Percentiles rank a stretch among this genome's conserved stretches.
Conservation (phyloP, 2,888 invertebrate species). For the Nomada hirtipes region DNA sequence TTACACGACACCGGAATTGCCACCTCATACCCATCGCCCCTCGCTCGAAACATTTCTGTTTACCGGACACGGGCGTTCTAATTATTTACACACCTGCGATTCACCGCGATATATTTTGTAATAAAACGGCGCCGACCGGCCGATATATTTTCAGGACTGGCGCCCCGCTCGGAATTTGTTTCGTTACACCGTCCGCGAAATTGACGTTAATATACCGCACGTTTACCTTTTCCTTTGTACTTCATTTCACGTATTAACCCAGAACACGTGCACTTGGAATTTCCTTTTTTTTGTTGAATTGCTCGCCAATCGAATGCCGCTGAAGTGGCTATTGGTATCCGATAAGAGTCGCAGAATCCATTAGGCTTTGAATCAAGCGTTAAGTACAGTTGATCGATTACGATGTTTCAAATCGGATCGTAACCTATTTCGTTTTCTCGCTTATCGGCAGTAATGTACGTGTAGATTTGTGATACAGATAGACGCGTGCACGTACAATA, state of each 20-base stretch:
- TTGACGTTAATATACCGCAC: too few species aligned
- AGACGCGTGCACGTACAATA: too few species aligned
- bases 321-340: constrained; percentile 30
- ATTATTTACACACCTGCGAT: constrained; percentile 66
- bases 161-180: too few species aligned
- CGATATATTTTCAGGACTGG: constrained; percentile 39
- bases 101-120: constrained; percentile 54
- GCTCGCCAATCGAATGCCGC: constrained; percentile 21
- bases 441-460: not conserved
- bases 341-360: constrained; percentile 9
- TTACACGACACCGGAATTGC: constrained; percentile 54
- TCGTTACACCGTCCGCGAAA: too few species aligned
- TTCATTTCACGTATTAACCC: not conserved
- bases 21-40: not conserved
- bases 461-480: not conserved
- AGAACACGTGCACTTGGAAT: constrained; percentile 7
- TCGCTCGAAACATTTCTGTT: constrained; percentile 49
- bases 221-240: not conserved
- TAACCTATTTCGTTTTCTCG: not conserved
- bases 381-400: constrained; percentile 29
- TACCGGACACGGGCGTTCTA: constrained; percentile 44
- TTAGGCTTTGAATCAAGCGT: constrained; percentile 5
- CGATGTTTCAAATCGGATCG: constrained; percentile 13
- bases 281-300: constrained; percentile 19
- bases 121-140: constrained; percentile 44